Conservation (phyloP, 2,888 invertebrate species). For the Oscheius sp. region DNA sequence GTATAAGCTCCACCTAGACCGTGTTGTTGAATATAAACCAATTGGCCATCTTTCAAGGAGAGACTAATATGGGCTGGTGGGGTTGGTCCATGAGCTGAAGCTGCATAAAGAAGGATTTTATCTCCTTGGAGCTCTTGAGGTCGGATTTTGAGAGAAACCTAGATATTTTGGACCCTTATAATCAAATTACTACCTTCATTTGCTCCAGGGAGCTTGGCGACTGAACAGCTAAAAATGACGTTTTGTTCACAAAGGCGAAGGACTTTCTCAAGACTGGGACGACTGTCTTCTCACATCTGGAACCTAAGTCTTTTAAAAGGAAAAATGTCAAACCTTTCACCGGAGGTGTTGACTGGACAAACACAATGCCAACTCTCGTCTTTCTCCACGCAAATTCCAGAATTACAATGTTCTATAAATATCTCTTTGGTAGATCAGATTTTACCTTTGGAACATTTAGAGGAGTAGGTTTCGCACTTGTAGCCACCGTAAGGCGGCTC, state of each 20-base stretch:
- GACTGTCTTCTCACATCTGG: slow-evolving; percentile 16
- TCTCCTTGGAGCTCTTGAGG: slow-evolving; percentile 43
- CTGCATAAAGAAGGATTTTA: slow-evolving; percentile 55
- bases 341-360: slow-evolving; percentile 51
- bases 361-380: slow-evolving; percentile 57
- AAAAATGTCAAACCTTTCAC: slow-evolving; percentile 27
- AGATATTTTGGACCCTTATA: neutral
- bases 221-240: slow-evolving; percentile 26
- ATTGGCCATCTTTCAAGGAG: neutral
- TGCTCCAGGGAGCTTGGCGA: slow-evolving; percentile 6
- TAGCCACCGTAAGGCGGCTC: slow-evolving; percentile 48
- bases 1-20: neutral
- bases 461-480: slow-evolving; percentile 54
- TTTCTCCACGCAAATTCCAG: slow-evolving; percentile 57
- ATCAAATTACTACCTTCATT: slow-evolving; percentile 18
- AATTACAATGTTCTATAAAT: too few relatives aligned
- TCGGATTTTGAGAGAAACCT: slow-evolving; percentile 14
- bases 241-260: slow-evolving; percentile 28
- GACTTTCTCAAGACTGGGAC: neutral
- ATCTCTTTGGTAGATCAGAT: too few relatives aligned
- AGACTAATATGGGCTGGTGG: slow-evolving; percentile 21
- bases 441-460: slow-evolving; percentile 43
- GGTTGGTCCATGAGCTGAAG: slow-evolving; percentile 34
- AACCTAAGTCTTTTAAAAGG: neutral
- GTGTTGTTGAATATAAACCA: slow-evolving; percentile 24